phyloP scores from a whole-genome alignment of 1,140 invertebrate species.

The Capitella teleta region DNA sequence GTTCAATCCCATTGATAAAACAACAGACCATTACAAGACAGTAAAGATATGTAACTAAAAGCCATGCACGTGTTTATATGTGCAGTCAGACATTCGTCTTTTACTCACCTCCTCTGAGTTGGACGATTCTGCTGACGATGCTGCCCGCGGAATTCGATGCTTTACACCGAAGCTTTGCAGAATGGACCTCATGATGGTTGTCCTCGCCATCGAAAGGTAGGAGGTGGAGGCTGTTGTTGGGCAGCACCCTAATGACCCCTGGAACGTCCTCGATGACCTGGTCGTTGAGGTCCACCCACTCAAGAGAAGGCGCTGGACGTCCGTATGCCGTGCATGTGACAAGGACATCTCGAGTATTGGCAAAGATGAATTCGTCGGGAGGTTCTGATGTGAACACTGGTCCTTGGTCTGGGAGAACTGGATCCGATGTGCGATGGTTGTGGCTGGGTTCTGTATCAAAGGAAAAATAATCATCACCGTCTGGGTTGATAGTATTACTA shows the following conservation, averaged over 20 bases:
- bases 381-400: not conserved
- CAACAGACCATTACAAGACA: too few relatives aligned
- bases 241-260: not conserved
- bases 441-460: too few relatives aligned
- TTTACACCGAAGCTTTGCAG: not conserved
- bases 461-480: too few relatives aligned
- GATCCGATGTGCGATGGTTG: too few relatives aligned
- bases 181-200: not conserved
- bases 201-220: not conserved
- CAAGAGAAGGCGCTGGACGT: slow-evolving; percentile 77
- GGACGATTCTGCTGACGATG: not conserved
- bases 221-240: not conserved
- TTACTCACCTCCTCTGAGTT: not conserved
- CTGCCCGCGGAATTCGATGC: not conserved
- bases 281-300: slow-evolving; percentile 59
- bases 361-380: slow-evolving; percentile 45
- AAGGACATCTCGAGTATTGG: slow-evolving; percentile 81
- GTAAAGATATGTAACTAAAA: too few relatives aligned
- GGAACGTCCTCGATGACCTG: not conserved
- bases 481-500: too few relatives aligned
- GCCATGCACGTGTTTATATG: too few relatives aligned
- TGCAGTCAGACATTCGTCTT: too few relatives aligned
- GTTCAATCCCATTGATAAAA: too few relatives aligned
- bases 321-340: slow-evolving; percentile 85
- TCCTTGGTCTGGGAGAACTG: not conserved